These are phyloP conservation scores for Bombus huntii DNA, from an alignment of 1,140 invertebrate genomes.

Conservation along the genomic window DNA sequence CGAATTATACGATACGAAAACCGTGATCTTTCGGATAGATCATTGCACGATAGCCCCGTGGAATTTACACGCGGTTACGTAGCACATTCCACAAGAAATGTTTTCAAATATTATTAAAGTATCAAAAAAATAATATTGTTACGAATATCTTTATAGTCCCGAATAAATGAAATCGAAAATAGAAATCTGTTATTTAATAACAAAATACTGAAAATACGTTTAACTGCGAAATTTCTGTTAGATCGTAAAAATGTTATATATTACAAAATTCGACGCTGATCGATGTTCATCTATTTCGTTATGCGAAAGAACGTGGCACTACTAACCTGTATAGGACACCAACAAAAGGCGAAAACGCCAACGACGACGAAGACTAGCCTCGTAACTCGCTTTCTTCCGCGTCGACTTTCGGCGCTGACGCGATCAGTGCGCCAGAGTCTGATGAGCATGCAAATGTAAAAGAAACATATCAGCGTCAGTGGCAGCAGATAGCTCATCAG, in stretches of 20 bases:
- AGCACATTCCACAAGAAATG: too few species aligned
- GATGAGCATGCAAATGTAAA: conserved; percentile 96
- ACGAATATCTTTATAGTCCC: too few species aligned
- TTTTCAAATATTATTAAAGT: too few species aligned
- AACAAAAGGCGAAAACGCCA: conserved; percentile 96
- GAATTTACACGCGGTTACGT: neutral
- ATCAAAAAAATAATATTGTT: too few species aligned
- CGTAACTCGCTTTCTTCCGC: conserved; percentile 95
- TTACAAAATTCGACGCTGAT: too few species aligned
- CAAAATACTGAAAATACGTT: too few species aligned
- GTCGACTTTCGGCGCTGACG: conserved; percentile 87
- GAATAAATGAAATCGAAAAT: too few species aligned
- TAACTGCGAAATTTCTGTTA: too few species aligned
- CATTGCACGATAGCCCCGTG: too few species aligned
- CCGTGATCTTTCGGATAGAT: neutral
- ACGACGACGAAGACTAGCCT: conserved; percentile 97
- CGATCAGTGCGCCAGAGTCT: conserved; percentile 93
- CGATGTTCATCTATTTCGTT: neutral
- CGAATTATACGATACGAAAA: neutral
- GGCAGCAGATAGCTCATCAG: conserved; percentile 93
- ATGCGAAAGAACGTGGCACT: neutral
- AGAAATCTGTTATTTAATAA: too few species aligned
- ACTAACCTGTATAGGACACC: conserved; percentile 96
- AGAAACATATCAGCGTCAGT: conserved; percentile 91
- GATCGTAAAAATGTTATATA: too few species aligned